A percentile compares a stretch with the other conserved stretches of the same genome.
Conservation (phyloP, 2,888 invertebrate species). For the Hyles lineata region DNA sequence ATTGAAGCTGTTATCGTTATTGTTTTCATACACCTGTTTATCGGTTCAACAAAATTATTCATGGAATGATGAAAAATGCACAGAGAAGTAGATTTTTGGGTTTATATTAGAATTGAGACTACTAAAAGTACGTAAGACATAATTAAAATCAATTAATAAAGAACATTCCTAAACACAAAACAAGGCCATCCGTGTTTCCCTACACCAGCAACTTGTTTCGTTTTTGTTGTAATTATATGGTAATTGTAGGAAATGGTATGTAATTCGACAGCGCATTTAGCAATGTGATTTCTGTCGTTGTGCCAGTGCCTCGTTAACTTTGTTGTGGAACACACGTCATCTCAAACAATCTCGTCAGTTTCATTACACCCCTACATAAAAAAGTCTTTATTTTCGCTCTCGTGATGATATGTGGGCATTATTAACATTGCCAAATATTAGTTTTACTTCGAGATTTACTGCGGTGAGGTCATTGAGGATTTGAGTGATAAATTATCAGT, state of each 20-base stretch:
- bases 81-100: neutral
- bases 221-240: conserved; percentile 47
- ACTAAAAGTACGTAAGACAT: neutral
- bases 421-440: conserved; percentile 12
- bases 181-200: conserved; percentile 49
- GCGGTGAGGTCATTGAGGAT: conserved; percentile 37
- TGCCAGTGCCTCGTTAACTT: conserved; percentile 45
- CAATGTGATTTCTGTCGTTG: conserved; percentile 50
- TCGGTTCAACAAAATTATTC: conserved; percentile 5
- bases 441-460: conserved; percentile 1
- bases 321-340: conserved; percentile 31
- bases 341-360: conserved; percentile 27
- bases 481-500: conserved; percentile 39
- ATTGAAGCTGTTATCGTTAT: neutral
- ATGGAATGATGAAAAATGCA: neutral
- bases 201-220: conserved; percentile 47
- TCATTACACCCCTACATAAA: conserved; percentile 41
- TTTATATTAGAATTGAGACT: neutral
- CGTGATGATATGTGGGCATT: neutral
- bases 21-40: neutral
- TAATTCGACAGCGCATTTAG: conserved; percentile 54
- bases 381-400: neutral
- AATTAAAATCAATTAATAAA: neutral
- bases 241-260: conserved; percentile 55
- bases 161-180: conserved; percentile 39